These are phyloP conservation scores for Eristalinus aeneus DNA, from an alignment of 2,888 invertebrate genomes.

Conservation along the genomic window DNA sequence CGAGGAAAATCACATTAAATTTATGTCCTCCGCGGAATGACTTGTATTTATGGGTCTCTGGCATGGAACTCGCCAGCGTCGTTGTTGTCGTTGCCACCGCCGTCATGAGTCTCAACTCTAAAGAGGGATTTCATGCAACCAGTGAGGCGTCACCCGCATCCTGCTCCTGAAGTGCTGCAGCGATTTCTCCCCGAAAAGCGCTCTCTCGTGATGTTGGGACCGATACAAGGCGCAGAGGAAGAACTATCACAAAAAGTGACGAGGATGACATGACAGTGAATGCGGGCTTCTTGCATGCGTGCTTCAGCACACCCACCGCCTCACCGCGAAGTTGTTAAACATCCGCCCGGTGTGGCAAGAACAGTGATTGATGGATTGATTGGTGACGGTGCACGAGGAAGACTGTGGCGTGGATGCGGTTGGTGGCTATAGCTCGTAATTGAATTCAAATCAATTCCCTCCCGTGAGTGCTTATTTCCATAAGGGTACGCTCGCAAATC, in stretches of 20 bases:
- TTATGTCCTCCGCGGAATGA: constrained; percentile 59
- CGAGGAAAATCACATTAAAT: constrained; percentile 69
- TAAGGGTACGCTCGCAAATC: neutral
- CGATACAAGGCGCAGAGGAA: neutral
- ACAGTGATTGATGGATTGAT: constrained; percentile 67
- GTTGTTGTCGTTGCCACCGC: neutral
- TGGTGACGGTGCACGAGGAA: constrained; percentile 17
- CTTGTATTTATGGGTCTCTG: constrained; percentile 58
- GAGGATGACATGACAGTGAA: constrained; percentile 39
- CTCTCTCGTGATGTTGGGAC: constrained; percentile 10
- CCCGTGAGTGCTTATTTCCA: neutral
- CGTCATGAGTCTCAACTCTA: neutral
- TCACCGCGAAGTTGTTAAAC: constrained; percentile 29
- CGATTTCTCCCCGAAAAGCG: constrained; percentile 42
- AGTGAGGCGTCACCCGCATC: constrained; percentile 1
- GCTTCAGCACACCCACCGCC: neutral
- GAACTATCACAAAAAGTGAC: constrained; percentile 38
- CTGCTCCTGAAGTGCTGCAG: constrained; percentile 50
- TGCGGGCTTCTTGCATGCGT: constrained; percentile 9
- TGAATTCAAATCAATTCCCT: constrained; percentile 55
- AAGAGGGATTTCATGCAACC: constrained; percentile 27
- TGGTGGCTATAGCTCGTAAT: constrained; percentile 40
- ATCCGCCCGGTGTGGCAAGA: constrained; percentile 35
- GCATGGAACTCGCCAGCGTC: constrained; percentile 20
- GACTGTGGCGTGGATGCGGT: constrained; percentile 15